Evolutionary conservation across 1,140 invertebrate species (phyloP), one percentile per base, ranked within the genome.

Genomic region (Hydropsyche tenuis): DNA sequence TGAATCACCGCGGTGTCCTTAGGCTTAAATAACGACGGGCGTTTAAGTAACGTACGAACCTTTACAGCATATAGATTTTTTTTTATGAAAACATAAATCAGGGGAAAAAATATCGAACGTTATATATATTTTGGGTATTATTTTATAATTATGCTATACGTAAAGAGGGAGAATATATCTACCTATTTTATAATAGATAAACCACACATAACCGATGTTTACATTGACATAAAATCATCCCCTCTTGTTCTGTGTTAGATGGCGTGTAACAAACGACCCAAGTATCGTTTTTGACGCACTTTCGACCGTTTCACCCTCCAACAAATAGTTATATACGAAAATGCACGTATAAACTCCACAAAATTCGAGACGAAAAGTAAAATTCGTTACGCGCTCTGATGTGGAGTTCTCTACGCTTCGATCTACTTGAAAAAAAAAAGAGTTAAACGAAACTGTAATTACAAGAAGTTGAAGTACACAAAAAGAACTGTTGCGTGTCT

Each of bases 401-500:
- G 30, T 37, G 30, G 9, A 48, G 16, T 20, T 7, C 20, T 18
- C 16, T 16, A 53, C 48, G 48, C 20, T 60, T 37, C 30, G 30
- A 37, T 37, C 56, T 20, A 1, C 9, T n/a, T 23, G 23, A 25
- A 23, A 23, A 60, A 60, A 60, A 22, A 37, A 37, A 37, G 30
- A 37, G 20, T n/a, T 60, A 60, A 60, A 25, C 56, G 23, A 60
- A 60, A 60, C 56, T 14, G 56, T 60, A 60, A 60, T 60, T 60
- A 60, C 23, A 60, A 25, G 23, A 25, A 60, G 56, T 60, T 23
- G 20, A 25, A 60, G 56, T 23, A 25, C 56, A 60, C 23, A 43
- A 46, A 48, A 68, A 48, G 65, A 68, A 46, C 20, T 68, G 65
- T 68, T 68, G 65, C 65, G 65, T 68, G 65, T 68, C 45, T 48